Evolutionary conservation across 2,797 vertebrate species (phyloP), one percentile per base, ranked within the genome.

Genomic region (Picus viridis): DNA sequence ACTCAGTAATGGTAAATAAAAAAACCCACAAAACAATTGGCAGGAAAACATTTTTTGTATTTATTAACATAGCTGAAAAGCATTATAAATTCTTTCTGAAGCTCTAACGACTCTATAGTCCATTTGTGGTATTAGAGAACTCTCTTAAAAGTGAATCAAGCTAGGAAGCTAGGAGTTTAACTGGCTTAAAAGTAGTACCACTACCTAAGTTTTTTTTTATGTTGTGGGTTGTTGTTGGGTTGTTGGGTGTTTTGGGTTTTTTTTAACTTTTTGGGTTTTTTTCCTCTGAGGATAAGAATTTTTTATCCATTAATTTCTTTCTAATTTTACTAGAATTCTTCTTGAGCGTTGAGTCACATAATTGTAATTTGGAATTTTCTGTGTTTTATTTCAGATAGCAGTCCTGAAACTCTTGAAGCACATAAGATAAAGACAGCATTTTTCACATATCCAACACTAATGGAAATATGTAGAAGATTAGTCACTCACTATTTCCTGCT

Each of bases 401-500:
- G 99, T 95, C 98, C 98, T 71, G 99, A 99, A 98, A 99, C 98
- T 96, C 98, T 99, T 93, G 99, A 99, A 97, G 99, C 99, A 78
- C 98, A 99, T 97, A 98, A 98, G 95, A 99, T 99, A 96, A 99
- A 99, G 97, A 98, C 98, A 2, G 97, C 98, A 0, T 99, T 99
- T 96, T 99, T 99, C 97, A 99, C 98, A 20, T 99, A 99, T 93
- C 98, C 98, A 64, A 99, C 99, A 7, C 97, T 99, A 96, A 99
- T 96, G 7, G 99, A 99, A 95, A 99, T 99, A 72, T 99, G 99
- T 89, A 98, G 98, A 70, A 98, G 99, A 93, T 98, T 99, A 43
- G 99, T 99, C 59, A 99, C 98, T 83, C 98, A 99, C 94, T 99
- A 99, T 98, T 99, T 99, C 94, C 98, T 99, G 54, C 97, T 99